phyloP scores from a whole-genome alignment of 1,140 invertebrate species.

The Monomorium pharaonis region DNA sequence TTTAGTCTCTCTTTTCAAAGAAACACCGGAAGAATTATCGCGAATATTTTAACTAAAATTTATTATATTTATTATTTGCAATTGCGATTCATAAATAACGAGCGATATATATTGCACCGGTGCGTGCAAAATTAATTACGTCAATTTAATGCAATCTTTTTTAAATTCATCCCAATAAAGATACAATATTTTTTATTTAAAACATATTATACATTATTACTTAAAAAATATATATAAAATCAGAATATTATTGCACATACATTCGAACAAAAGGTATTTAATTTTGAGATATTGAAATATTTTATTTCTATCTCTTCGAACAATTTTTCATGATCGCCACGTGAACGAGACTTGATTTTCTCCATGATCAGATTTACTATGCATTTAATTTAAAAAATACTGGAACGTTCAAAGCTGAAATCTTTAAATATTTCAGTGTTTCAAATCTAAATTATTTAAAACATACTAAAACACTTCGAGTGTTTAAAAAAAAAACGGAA shows the following conservation, averaged over 20 bases:
- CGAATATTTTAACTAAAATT: constrained; percentile 11
- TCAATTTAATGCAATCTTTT: not conserved
- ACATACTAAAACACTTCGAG: too few species aligned
- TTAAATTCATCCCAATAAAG: not conserved
- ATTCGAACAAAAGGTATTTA: too few species aligned
- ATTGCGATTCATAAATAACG: not conserved
- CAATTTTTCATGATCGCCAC: too few species aligned
- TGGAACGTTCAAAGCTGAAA: too few species aligned
- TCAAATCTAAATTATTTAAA: too few species aligned
- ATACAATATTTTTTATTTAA: not conserved
- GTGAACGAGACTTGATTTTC: too few species aligned
- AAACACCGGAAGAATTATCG: not conserved
- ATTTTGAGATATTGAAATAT: too few species aligned
- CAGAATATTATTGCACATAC: not conserved
- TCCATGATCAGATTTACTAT: too few species aligned
- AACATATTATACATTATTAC: not conserved
- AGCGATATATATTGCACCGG: not conserved
- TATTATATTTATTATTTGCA: constrained; percentile 22
- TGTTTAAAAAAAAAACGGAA: too few species aligned
- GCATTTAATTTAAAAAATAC: too few species aligned
- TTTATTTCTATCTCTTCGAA: too few species aligned
- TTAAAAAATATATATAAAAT: not conserved
- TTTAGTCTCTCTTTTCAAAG: not conserved
- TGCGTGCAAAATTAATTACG: constrained; percentile 3
- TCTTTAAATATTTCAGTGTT: too few species aligned